Percentiles rank a stretch among this genome's conserved stretches.
phyloP scores from a whole-genome alignment of 2,113 vertebrate species.

The Leptodactylus fuscus region DNA sequence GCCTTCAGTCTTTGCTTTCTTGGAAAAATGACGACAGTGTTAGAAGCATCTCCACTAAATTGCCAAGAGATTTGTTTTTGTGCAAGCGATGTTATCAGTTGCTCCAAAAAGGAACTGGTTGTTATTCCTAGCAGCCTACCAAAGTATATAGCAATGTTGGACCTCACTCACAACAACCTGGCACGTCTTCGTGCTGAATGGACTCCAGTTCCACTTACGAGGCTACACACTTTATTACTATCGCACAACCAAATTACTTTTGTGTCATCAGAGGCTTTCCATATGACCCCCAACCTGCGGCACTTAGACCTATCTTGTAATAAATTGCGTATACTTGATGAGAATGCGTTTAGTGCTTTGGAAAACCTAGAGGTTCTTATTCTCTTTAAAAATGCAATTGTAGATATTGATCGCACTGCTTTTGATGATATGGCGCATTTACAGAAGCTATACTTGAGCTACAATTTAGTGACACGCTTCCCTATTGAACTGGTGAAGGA shows the following conservation, averaged over 20 bases:
- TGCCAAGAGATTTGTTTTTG: conserved; percentile 89
- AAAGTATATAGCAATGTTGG: conserved; percentile 83
- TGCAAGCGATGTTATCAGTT: conserved; percentile 95
- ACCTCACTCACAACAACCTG: conserved; percentile 92
- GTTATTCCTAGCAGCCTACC: conserved; percentile 79
- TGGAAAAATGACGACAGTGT: conserved; percentile 65
- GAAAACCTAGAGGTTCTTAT: conserved; percentile 87
- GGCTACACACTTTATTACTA: conserved; percentile 88
- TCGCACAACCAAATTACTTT: conserved; percentile 89
- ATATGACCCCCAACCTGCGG: conserved; percentile 81
- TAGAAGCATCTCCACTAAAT: conserved; percentile 69
- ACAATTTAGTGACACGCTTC: conserved; percentile 90
- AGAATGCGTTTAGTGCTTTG: conserved; percentile 88
- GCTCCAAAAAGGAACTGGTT: conserved; percentile 87
- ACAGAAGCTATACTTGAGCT: conserved; percentile 94
- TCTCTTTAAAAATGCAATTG: conserved; percentile 92
- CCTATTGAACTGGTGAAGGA: conserved; percentile 89
- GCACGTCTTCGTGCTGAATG: conserved; percentile 82
- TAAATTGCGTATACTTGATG: conserved; percentile 80
- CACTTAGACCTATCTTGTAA: conserved; percentile 96
- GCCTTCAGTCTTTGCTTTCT: conserved; percentile 62
- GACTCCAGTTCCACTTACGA: conserved; percentile 77
- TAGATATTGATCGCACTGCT: conserved; percentile 85
- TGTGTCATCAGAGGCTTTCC: conserved; percentile 90
- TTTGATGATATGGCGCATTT: conserved; percentile 82